A percentile compares a stretch with the other conserved stretches of the same genome.
phyloP scores from a whole-genome alignment of 1,140 invertebrate genomes.

The Spodoptera litura region DNA sequence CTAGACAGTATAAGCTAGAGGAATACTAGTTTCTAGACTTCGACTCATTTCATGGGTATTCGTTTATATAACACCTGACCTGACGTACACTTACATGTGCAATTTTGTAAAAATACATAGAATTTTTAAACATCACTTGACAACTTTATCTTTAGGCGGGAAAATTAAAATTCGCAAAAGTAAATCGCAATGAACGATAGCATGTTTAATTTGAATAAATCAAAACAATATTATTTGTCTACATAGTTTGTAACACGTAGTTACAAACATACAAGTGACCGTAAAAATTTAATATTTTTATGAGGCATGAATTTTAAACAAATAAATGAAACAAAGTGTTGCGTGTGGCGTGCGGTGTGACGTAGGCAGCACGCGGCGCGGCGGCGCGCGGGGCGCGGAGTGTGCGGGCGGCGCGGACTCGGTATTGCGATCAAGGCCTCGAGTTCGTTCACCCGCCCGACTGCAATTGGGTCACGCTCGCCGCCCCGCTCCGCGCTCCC shows the following conservation, averaged over 20 bases:
- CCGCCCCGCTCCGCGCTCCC: slow-evolving; percentile 64
- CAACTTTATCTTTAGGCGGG: background rate
- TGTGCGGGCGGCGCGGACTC: slow-evolving; percentile 54
- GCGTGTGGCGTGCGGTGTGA: slow-evolving; percentile 59
- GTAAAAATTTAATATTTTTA: slow-evolving; percentile 52
- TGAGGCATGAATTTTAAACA: slow-evolving; percentile 53
- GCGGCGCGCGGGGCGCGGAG: slow-evolving; percentile 39
- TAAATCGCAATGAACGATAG: slow-evolving; percentile 2
- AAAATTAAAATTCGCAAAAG: background rate
- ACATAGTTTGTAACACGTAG: slow-evolving; percentile 42
- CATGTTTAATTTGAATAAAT: slow-evolving; percentile 22
- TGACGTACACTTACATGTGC: slow-evolving; percentile 39
- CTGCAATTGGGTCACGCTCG: slow-evolving; percentile 79
- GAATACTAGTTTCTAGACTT: slow-evolving; percentile 68
- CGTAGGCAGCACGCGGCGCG: slow-evolving; percentile 57
- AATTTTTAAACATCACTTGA: background rate
- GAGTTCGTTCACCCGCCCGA: slow-evolving; percentile 81
- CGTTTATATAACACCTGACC: slow-evolving; percentile 61
- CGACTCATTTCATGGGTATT: slow-evolving; percentile 45
- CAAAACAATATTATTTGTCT: slow-evolving; percentile 28
- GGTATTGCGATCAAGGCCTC: slow-evolving; percentile 84
- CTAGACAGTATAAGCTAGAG: slow-evolving; percentile 61
- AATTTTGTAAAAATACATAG: background rate
- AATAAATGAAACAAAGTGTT: slow-evolving; percentile 69
- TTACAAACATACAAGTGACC: slow-evolving; percentile 39